Evolutionary conservation across 1,140 invertebrate genomes (phyloP), one percentile per base, ranked within the genome.

Genomic region (Megalonaias nervosa): DNA sequence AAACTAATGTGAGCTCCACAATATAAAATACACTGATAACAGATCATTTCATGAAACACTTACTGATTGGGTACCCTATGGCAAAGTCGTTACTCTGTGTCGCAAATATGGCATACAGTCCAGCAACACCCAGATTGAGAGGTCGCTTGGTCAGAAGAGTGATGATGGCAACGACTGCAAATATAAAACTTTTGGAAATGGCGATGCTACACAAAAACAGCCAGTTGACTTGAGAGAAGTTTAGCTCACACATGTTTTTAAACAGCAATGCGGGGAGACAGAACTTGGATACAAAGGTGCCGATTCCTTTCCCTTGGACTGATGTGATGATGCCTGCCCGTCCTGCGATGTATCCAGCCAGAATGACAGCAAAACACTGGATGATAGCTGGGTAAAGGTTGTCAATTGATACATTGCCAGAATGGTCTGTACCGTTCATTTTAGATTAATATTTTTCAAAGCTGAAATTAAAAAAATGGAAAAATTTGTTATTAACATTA

Each of bases 1-100:
- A 6, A 6, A 48, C 38, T 48, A 6, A 48, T n/a, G 60, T 62
- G 23, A n/a, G 60, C 23, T n/a, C 19, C 19, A n/a, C 60, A 62
- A 62, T 62, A n/a, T 11, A 23, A 62, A 11, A 11, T 21, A 61
- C 21, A 61, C 16, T 1, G 26, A 60, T 16, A 21, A 61, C 38
- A 9, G 38, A 48, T 48, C 6, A 48, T 48, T 48, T 48, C 38
- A 48, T 48, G 38, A 65, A 66, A 38, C 60, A 93, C 94, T 94
- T 93, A 97, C 96, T 94, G 86, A 99, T 98, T 6, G 98, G 97
- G 92, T 96, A 98, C 76, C 97, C 97, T 82, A 99, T 94, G 67
- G 98, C 98, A 93, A 99, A 99, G 91, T 99, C 98, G 93, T 99
- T 99, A 88, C 96, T 98, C 88, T 99, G 97, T 0, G 97, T 99